Evolutionary conservation across 2,888 invertebrate species (phyloP).

Genomic region (Leucania comma): DNA sequence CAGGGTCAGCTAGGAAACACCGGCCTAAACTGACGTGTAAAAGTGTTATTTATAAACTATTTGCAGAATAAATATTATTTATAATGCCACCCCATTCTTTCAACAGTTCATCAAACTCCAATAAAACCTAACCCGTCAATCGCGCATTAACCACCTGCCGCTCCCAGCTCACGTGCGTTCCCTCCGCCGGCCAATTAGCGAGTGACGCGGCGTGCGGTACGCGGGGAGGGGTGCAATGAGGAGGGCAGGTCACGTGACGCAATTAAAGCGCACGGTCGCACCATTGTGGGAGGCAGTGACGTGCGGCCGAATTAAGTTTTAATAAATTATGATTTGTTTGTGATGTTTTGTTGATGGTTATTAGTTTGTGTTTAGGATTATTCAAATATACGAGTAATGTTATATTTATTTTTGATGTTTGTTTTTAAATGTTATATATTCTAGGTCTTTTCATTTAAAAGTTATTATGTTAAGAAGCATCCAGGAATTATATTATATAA

Average conservation of each 20-base stretch:
- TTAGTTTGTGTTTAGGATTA: slow-evolving; percentile 57
- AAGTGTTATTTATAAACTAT: no score
- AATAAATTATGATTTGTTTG: slow-evolving; percentile 59
- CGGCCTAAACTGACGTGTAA: no score
- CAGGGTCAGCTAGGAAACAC: no score
- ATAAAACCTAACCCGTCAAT: slow-evolving; percentile 51
- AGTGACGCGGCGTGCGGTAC: slow-evolving; percentile 22
- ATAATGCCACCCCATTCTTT: neutral
- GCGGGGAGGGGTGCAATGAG: slow-evolving; percentile 8
- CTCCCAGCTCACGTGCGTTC: slow-evolving; percentile 40
- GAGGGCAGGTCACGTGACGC: slow-evolving; percentile 67
- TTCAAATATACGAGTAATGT: slow-evolving; percentile 8
- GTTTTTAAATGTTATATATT: neutral
- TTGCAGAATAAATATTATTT: neutral
- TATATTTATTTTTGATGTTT: neutral
- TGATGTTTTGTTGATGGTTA: slow-evolving; percentile 55
- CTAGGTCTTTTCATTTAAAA: no score
- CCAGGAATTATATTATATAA: no score
- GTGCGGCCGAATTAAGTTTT: slow-evolving; percentile 63
- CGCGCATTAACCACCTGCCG: slow-evolving; percentile 46
- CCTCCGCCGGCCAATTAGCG: slow-evolving; percentile 52
- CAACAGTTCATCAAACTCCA: slow-evolving; percentile 20
- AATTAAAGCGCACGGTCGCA: slow-evolving; percentile 63
- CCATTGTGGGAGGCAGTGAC: slow-evolving; percentile 61
- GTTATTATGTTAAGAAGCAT: no score